phyloP scores from a whole-genome alignment of 2,797 vertebrate genomes.

The Poecilia wingei region DNA sequence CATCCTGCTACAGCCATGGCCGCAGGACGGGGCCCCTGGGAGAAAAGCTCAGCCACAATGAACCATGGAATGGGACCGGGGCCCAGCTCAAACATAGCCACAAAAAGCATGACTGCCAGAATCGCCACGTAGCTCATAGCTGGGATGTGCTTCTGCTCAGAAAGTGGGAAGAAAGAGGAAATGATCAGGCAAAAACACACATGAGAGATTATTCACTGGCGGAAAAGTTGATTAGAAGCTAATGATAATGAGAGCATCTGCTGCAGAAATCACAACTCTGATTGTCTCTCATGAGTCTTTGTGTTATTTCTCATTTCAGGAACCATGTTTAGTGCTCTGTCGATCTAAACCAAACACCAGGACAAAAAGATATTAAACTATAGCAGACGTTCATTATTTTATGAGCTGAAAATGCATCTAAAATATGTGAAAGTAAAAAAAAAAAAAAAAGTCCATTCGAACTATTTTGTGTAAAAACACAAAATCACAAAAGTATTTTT shows the following conservation, averaged over 20 bases:
- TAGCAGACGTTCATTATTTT: not conserved
- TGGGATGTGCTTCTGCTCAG: conserved; percentile 53
- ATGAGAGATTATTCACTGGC: not conserved
- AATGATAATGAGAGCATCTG: not conserved
- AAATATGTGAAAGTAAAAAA: not conserved
- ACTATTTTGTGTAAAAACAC: no score
- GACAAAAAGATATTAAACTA: not conserved
- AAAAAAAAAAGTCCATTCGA: not conserved
- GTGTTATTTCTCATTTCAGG: not conserved
- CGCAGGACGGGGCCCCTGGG: conserved; percentile 92
- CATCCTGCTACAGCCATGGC: conserved; percentile 94
- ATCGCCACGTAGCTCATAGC: conserved; percentile 89
- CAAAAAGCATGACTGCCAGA: conserved; percentile 87
- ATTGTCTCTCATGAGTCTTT: not conserved
- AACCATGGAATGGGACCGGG: conserved; percentile 98
- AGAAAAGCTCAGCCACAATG: conserved; percentile 95
- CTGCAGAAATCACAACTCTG: not conserved
- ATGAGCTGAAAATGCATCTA: not conserved
- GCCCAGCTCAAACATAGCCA: conserved; percentile 95
- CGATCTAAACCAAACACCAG: not conserved
- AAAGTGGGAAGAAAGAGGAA: not conserved
- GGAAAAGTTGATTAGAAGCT: not conserved
- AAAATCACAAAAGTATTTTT: no score
- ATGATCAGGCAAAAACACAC: not conserved
- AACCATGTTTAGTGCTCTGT: not conserved